Base-by-base conservation (phyloP, 2,113 vertebrate species). In the Helogale parvula region DNA sequence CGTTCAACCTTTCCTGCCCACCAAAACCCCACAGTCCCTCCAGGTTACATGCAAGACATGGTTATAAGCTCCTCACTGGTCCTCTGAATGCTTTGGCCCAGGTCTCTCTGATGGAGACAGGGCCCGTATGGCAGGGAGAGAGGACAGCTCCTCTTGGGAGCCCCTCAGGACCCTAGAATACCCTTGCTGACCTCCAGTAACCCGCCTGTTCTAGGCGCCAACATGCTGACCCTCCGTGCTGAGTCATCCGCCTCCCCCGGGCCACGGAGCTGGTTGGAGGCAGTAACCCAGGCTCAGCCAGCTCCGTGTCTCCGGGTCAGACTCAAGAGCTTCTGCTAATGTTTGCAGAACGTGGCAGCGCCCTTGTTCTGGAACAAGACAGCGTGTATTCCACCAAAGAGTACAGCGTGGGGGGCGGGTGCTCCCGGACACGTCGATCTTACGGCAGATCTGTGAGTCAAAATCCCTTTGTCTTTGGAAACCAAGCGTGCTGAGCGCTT, bases 221-320 rank as follows among this genome's bases (percentile, higher is more conserved):
- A 57, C 71, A 5, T 7, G 21, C 14, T 16, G 13, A 13, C 54
- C 16, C 27, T 19, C 7, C 0, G 16, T 1, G 1, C 11, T 27
- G 16, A n/a, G 29, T 27, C 2, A 2, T 33, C 91, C 12, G n/a
- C 63, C 25, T 52, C 29, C 5, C 5, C 11, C 3, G 60, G 86
- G n/a, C 27, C 52, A 7, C 45, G 23, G 65, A 71, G 38, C 19
- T 3, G 27, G 9, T 5, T 7, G 0, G 27, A 47, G 16, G 45
- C 69, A 8, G 19, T 1, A 11, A 45, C 33, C 79, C 71, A n/a
- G 57, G 15, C 38, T 52, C 9, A 1, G 50, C 52, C 52, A 66
- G 29, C 3, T 57, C 57, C 35, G 21, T 11, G 41, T 47, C 71
- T 77, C 47, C 47, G 35, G 25, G 5, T 19, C 3, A 29, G n/a